Evolutionary conservation across 1,140 invertebrate genomes (phyloP), one percentile per base, ranked within the genome.

Genomic region (Euborellia annulipes): DNA sequence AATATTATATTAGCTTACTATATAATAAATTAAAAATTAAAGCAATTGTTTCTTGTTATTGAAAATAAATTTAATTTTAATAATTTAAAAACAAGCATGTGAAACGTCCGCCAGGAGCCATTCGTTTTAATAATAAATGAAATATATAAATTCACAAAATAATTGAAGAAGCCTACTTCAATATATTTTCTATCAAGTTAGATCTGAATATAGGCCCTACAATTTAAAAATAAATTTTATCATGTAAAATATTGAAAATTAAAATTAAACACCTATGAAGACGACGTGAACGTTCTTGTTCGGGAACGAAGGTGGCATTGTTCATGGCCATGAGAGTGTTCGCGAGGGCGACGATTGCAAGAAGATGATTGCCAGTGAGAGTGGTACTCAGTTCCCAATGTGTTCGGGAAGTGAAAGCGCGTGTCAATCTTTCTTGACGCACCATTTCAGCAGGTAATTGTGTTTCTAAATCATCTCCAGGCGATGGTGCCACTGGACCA

Each of bases 301-400:
- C 83, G 0, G 82, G 78, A 46, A 87, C 72, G 60, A 97, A 96
- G 16, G 87, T 89, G 20, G 91, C 88, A 57, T 89, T 90, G 58
- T 85, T 92, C 88, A 98, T 95, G 0, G 90, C 93, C 89, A 97
- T 97, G 16, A 98, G 69, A 0, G 95, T 98, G 63, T 98, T 96
- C 8, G 92, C 85, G 20, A 97, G 68, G 14, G 93, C 83, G 22
- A 98, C 88, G 36, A 98, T 79, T 27, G 91, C 82, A 41, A 98
- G 66, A 21, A 98, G 73, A 65, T 98, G 95, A 62, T 94, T 93
- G 3, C 90, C 96, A 0, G 91, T 97, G 13, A 98, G 62, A 0
- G 89, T 90, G 7, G 85, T 88, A 41, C 89, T 95, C 14, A 97
- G 68, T 66, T 96, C 89, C 93, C 93, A 98, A 59, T 96, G 90